These are phyloP conservation scores for Seira ritae DNA, from an alignment of 2,888 invertebrate species.

Conservation along the genomic window DNA sequence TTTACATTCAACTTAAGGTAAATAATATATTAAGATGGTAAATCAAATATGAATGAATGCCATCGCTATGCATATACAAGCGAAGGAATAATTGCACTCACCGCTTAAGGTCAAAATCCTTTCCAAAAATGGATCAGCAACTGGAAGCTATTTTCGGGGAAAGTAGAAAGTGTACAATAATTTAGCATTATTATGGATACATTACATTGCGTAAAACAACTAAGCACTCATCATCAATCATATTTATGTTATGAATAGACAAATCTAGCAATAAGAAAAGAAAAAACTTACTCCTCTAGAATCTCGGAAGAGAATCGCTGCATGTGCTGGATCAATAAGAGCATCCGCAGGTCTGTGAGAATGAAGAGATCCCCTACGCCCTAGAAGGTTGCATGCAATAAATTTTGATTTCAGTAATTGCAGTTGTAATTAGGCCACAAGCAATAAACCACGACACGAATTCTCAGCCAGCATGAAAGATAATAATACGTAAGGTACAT, in stretches of 20 bases:
- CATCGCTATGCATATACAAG: too few relatives aligned
- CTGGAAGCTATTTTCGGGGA: slow-evolving; percentile 85
- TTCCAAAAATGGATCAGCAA: slow-evolving; percentile 93
- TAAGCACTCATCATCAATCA: too few relatives aligned
- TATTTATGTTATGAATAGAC: too few relatives aligned
- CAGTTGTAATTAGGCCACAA: not conserved
- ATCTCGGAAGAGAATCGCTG: slow-evolving; percentile 92
- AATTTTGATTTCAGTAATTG: not conserved
- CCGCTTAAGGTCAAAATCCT: slow-evolving; percentile 81
- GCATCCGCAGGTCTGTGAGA: slow-evolving; percentile 85
- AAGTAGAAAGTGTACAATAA: slow-evolving; percentile 76
- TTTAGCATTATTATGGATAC: too few relatives aligned
- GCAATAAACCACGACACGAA: slow-evolving; percentile 24
- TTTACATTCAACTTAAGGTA: too few relatives aligned
- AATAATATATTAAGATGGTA: too few relatives aligned
- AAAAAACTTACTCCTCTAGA: slow-evolving; percentile 89
- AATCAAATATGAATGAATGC: too few relatives aligned
- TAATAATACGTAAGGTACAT: too few relatives aligned
- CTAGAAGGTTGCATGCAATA: slow-evolving; percentile 45
- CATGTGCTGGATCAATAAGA: slow-evolving; percentile 89
- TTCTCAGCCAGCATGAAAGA: not conserved
- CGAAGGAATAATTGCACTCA: slow-evolving; percentile 78
- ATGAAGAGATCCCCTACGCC: slow-evolving; percentile 71
- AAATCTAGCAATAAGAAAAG: not conserved
- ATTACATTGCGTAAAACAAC: too few relatives aligned